Evolutionary conservation across 2,888 invertebrate genomes (phyloP).

Genomic region (Lasius fuliginosus): DNA sequence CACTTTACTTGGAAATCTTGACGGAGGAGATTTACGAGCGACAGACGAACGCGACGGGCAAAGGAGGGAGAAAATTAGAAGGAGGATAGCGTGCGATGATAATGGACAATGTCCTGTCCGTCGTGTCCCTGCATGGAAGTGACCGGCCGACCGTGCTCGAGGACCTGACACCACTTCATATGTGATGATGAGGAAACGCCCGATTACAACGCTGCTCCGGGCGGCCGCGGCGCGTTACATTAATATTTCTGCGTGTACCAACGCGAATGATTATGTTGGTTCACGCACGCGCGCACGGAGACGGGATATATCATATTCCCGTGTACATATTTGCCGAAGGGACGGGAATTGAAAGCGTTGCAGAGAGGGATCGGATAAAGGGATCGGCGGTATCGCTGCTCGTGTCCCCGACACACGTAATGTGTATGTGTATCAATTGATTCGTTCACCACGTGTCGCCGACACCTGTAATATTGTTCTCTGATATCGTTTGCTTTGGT

Average conservation of each 20-base stretch:
- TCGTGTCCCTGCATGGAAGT: slow-evolving; percentile 77
- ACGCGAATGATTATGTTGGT: slow-evolving; percentile 68
- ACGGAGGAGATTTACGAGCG: slow-evolving; percentile 42
- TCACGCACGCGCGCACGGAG: slow-evolving; percentile 36
- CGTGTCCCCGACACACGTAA: slow-evolving; percentile 5
- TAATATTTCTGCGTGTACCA: slow-evolving; percentile 72
- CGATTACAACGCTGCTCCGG: slow-evolving; percentile 81
- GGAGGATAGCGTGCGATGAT: slow-evolving; percentile 70
- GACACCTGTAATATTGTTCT: slow-evolving; percentile 24
- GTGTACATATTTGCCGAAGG: slow-evolving; percentile 59
- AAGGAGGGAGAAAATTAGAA: slow-evolving; percentile 52
- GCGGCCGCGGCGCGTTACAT: slow-evolving; percentile 46
- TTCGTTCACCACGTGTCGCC: not conserved
- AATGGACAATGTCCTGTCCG: slow-evolving; percentile 85
- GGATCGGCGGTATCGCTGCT: not conserved
- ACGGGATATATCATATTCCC: slow-evolving; percentile 56
- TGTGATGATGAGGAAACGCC: slow-evolving; percentile 85
- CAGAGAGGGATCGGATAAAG: slow-evolving; percentile 42
- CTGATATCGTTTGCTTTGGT: not conserved
- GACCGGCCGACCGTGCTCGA: slow-evolving; percentile 72
- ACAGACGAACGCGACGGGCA: slow-evolving; percentile 33
- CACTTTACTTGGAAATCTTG: slow-evolving; percentile 37
- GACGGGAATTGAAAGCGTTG: slow-evolving; percentile 37
- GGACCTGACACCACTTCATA: slow-evolving; percentile 82
- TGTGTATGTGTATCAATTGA: slow-evolving; percentile 21